These are phyloP conservation scores for Anas platyrhynchos DNA, from an alignment of 2,113 vertebrate species.

Conservation along the genomic window DNA sequence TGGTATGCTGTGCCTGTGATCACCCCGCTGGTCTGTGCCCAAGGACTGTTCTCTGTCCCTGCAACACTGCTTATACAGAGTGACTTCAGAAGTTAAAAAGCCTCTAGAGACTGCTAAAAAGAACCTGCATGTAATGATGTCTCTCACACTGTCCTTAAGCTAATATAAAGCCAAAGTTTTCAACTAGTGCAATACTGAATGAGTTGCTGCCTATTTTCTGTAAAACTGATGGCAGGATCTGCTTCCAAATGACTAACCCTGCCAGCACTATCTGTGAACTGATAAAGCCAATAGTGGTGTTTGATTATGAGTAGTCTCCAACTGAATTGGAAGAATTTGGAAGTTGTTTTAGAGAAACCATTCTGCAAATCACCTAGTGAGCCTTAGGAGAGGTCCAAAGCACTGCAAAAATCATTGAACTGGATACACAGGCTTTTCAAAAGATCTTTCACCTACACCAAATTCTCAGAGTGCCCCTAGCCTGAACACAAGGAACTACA, in stretches of 20 bases:
- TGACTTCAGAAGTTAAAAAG: background rate
- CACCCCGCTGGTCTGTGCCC: background rate
- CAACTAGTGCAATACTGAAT: background rate
- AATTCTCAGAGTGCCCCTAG: background rate
- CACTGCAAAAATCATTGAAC: background rate
- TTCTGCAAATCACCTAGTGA: background rate
- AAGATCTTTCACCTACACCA: background rate
- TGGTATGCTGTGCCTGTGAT: background rate
- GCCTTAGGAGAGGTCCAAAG: background rate
- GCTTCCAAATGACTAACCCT: background rate
- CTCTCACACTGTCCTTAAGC: background rate
- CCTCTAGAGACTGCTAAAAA: background rate
- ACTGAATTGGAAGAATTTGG: background rate
- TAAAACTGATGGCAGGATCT: background rate
- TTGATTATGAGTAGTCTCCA: background rate
- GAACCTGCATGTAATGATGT: background rate
- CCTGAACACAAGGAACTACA: background rate
- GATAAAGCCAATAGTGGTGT: background rate
- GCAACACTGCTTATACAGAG: background rate
- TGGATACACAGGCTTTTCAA: background rate
- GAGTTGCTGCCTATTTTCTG: background rate
- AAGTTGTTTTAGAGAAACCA: background rate
- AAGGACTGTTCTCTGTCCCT: background rate
- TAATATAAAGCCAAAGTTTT: background rate
- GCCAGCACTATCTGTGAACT: background rate